Conservation (phyloP, 2,888 invertebrate genomes). For the Leptura quadrifasciata region DNA sequence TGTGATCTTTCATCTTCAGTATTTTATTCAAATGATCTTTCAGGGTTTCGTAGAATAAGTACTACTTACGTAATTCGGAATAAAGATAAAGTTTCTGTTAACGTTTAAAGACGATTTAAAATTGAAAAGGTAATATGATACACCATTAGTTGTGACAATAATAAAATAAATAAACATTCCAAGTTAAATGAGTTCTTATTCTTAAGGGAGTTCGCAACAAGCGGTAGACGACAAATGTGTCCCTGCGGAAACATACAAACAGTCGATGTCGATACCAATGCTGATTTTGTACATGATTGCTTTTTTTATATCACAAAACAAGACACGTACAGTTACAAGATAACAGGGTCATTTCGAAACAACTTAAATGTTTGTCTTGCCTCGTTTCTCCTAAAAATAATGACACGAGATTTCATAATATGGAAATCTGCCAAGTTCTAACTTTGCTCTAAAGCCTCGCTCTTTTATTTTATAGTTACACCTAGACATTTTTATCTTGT, state of each 20-base stretch:
- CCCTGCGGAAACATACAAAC: constrained; percentile 74
- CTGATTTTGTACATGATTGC: constrained; percentile 75
- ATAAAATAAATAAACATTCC: constrained; percentile 75
- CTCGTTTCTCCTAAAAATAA: constrained; percentile 72
- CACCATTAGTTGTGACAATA: constrained; percentile 72
- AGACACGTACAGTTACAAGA: constrained; percentile 74
- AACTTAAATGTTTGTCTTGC: constrained; percentile 72
- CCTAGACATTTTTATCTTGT: constrained; percentile 57
- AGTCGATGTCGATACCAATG: constrained; percentile 72
- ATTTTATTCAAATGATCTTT: neutral
- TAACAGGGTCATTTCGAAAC: constrained; percentile 73
- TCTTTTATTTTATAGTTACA: constrained; percentile 59
- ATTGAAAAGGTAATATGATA: constrained; percentile 67
- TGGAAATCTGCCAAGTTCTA: constrained; percentile 55
- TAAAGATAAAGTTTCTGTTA: neutral
- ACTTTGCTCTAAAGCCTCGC: constrained; percentile 38
- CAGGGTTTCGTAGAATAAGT: neutral
- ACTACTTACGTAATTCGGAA: neutral
- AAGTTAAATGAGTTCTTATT: constrained; percentile 75
- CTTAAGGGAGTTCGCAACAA: constrained; percentile 71
- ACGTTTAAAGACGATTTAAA: constrained; percentile 43
- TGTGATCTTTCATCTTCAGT: neutral
- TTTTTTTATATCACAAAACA: constrained; percentile 74
- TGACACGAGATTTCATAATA: constrained; percentile 69
- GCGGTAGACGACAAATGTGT: constrained; percentile 71